A percentile compares a stretch with the other conserved stretches of the same genome.
These are phyloP conservation scores for Scrobipalpa atriplicella DNA, from an alignment of 2,888 invertebrate species.

Conservation along the genomic window DNA sequence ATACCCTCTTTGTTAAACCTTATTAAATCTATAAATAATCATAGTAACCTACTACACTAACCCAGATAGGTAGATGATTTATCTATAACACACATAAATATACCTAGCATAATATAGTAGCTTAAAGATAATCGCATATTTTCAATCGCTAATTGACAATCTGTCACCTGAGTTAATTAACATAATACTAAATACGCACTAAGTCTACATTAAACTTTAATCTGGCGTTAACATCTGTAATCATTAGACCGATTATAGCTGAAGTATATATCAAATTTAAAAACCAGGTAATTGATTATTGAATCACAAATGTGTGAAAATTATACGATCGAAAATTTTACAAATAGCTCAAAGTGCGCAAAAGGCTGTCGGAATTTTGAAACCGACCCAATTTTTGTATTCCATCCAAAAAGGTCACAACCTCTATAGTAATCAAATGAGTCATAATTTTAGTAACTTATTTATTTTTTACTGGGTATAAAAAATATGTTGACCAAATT, in stretches of 20 bases:
- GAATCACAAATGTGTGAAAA: not conserved
- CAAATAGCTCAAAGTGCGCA: too few species aligned
- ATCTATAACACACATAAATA: not conserved
- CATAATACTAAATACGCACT: not conserved
- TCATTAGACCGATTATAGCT: constrained; percentile 30
- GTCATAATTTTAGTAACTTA: too few species aligned
- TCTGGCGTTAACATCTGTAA: constrained; percentile 33
- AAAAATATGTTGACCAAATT: too few species aligned
- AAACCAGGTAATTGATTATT: constrained; percentile 21
- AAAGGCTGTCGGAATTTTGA: too few species aligned
- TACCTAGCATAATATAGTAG: not conserved
- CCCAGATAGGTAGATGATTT: not conserved
- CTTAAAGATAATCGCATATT: not conserved
- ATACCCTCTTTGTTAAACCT: too few species aligned
- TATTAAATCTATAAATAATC: too few species aligned
- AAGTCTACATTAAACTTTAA: constrained; percentile 19
- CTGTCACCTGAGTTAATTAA: not conserved
- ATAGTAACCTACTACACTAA: too few species aligned
- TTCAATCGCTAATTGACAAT: constrained; percentile 15
- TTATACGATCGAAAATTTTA: not conserved
- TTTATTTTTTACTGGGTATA: too few species aligned
- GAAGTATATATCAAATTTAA: constrained; percentile 18
- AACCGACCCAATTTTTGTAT: too few species aligned
- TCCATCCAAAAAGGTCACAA: too few species aligned
- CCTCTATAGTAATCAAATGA: too few species aligned